Evolutionary conservation across 2,113 vertebrate species (phyloP).

Genomic region (Myotis lucifugus): DNA sequence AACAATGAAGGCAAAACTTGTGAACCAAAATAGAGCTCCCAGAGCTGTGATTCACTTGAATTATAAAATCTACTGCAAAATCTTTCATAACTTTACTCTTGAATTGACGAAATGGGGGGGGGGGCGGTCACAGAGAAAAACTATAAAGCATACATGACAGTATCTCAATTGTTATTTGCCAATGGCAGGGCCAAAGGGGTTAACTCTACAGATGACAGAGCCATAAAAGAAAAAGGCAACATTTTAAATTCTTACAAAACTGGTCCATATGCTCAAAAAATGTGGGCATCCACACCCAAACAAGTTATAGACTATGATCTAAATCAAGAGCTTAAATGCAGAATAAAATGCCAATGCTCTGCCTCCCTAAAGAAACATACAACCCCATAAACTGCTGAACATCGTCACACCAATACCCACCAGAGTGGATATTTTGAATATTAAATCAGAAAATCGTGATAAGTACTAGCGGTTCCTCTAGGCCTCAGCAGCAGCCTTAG

Average conservation of each 20-base stretch:
- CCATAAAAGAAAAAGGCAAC: neutral
- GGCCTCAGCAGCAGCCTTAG: constrained; percentile 76
- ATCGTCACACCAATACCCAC: constrained; percentile 16
- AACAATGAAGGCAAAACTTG: constrained; percentile 39
- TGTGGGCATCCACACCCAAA: constrained; percentile 34
- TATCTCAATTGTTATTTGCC: constrained; percentile 24
- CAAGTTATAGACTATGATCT: constrained; percentile 55
- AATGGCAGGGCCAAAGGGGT: neutral
- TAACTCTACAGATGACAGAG: neutral
- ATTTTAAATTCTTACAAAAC: constrained; percentile 48
- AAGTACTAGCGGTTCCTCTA: constrained; percentile 68
- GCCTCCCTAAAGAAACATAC: constrained; percentile 43
- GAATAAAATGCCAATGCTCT: constrained; percentile 41
- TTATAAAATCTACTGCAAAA: constrained; percentile 21
- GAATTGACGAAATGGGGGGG: constrained; percentile 9
- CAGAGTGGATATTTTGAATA: constrained; percentile 36
- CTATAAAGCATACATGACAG: constrained; percentile 3
- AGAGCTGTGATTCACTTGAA: neutral
- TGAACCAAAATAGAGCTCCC: constrained; percentile 1
- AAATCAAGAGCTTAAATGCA: constrained; percentile 18
- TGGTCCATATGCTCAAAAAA: constrained; percentile 28
- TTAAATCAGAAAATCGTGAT: constrained; percentile 57
- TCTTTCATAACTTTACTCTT: constrained; percentile 50
- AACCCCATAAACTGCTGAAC: constrained; percentile 33
- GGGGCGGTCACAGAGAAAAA: neutral